Evolutionary conservation across 2,888 invertebrate species (phyloP).

Genomic region (Limnephilus rhombicus): DNA sequence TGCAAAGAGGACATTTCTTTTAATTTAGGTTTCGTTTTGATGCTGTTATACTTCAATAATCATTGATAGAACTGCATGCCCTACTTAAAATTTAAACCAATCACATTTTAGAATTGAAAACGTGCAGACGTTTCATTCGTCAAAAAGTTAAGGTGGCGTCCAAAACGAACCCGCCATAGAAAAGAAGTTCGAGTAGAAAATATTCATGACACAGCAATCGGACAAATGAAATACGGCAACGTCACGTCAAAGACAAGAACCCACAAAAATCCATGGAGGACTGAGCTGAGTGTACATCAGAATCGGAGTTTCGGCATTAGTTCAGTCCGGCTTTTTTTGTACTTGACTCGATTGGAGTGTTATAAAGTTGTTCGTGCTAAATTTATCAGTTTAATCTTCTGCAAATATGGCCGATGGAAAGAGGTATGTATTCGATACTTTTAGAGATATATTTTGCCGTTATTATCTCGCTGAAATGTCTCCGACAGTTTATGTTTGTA

Average conservation of each 20-base stretch:
- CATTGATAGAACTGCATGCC: background rate
- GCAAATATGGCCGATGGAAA: slow-evolving; percentile 78
- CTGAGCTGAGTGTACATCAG: background rate
- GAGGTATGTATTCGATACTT: slow-evolving; percentile 71
- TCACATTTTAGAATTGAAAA: background rate
- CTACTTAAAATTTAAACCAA: slow-evolving; percentile 14
- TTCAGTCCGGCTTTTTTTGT: slow-evolving; percentile 70
- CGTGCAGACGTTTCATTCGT: slow-evolving; percentile 30
- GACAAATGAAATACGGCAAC: slow-evolving; percentile 80
- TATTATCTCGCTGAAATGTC: slow-evolving; percentile 60
- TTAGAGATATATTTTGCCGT: slow-evolving; percentile 45
- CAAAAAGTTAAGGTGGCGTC: background rate
- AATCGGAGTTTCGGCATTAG: slow-evolving; percentile 68
- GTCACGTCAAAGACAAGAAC: slow-evolving; percentile 70
- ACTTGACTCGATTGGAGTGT: slow-evolving; percentile 9
- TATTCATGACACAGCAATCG: slow-evolving; percentile 63
- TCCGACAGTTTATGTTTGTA: slow-evolving; percentile 51
- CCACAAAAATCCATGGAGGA: background rate
- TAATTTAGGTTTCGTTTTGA: background rate
- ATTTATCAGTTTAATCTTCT: slow-evolving; percentile 47
- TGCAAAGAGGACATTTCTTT: background rate
- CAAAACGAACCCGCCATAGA: slow-evolving; percentile 10
- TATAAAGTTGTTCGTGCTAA: slow-evolving; percentile 33
- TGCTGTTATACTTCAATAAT: background rate
- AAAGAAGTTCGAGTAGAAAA: slow-evolving; percentile 12